Base-by-base conservation (phyloP, 2,888 invertebrate genomes). In the Epinotia nisella region DNA sequence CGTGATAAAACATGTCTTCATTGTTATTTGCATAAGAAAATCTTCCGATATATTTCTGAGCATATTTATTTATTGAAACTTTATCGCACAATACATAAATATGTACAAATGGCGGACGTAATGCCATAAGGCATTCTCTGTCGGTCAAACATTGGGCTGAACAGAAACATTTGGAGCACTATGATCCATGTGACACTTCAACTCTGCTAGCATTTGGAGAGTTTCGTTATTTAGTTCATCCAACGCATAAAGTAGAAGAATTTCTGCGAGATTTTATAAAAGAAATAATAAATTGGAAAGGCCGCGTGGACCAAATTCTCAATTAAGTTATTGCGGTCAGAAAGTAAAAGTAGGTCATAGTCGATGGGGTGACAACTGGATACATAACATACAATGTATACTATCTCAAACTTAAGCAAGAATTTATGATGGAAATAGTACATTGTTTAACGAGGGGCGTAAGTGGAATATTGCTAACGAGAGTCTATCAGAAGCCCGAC, bases 281-380 rank as follows among this genome's bases (percentile, higher is more conserved):
- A 35, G 15, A 56, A 41, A 66, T 55, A 65, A 66, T 66, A 66
- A 66, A 66, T 55, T 15, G n/a, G 66, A 41, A 41, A 56, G 55
- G n/a, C 53, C n/a, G n/a, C 39, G 39, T 19, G 53, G 19, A 39
- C 35, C 21, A 39, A 56, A 49, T 29, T n/a, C n/a, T 49, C 21
- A 66, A 41, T 66, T 21, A 41, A 39, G 66, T 56, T 19, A 55
- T 65, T 21, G 15, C 41, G 66, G 55, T 56, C 66, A n/a, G 35
- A 21, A 66, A 66, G 35, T 66, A 55, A 66, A 66, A 66, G 56
- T 66, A 41, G 66, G 55, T 56, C 66, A 56, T 29, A 29, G 56
- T 5, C 24, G n/a, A 58, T 58, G 56, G 29, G 56, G 21, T 21
- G 55, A 17, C 53, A 53, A 53, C 11, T 10, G n/a, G 15, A 29